Percentiles rank a stretch among this genome's conserved stretches.
These are phyloP conservation scores for Gymnosoma rotundatum DNA, from an alignment of 2,888 invertebrate species.

Conservation along the genomic window DNA sequence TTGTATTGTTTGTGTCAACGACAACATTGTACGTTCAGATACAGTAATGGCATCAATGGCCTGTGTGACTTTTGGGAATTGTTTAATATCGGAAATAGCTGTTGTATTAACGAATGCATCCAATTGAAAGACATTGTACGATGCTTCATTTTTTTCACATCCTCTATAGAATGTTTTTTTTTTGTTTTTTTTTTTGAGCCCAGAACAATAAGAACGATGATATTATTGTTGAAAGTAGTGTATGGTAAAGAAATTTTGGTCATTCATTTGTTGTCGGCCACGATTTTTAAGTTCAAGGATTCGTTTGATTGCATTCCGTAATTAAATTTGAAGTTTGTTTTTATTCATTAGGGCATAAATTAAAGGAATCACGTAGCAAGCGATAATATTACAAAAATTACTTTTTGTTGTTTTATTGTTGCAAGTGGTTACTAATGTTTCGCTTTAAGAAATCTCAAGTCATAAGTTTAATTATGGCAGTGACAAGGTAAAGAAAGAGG, in stretches of 20 bases:
- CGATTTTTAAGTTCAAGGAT: conserved; percentile 31
- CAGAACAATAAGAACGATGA: not conserved
- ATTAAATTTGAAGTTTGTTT: conserved; percentile 2
- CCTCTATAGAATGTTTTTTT: conserved; percentile 83
- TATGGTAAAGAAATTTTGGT: not conserved
- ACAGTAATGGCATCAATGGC: conserved; percentile 81
- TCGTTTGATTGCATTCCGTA: not conserved
- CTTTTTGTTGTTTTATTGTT: conserved; percentile 33
- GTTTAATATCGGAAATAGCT: conserved; percentile 82
- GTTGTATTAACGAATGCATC: conserved; percentile 88
- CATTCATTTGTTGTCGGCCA: conserved; percentile 7
- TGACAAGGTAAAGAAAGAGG: not conserved
- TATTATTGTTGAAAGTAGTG: conserved; percentile 9
- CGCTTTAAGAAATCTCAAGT: not conserved
- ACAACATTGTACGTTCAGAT: conserved; percentile 80
- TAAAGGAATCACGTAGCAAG: conserved; percentile 18
- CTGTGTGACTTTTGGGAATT: conserved; percentile 81
- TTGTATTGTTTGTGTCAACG: conserved; percentile 81
- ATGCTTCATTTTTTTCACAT: conserved; percentile 88
- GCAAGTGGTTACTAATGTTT: not conserved
- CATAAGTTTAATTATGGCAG: conserved; percentile 1
- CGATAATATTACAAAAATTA: not conserved
- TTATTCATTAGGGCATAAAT: conserved; percentile 15
- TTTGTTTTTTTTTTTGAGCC: not conserved
- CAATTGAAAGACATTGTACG: conserved; percentile 89